Evolutionary conservation across 1,140 invertebrate species (phyloP).

Genomic region (Stegodyphus mimosarum): DNA sequence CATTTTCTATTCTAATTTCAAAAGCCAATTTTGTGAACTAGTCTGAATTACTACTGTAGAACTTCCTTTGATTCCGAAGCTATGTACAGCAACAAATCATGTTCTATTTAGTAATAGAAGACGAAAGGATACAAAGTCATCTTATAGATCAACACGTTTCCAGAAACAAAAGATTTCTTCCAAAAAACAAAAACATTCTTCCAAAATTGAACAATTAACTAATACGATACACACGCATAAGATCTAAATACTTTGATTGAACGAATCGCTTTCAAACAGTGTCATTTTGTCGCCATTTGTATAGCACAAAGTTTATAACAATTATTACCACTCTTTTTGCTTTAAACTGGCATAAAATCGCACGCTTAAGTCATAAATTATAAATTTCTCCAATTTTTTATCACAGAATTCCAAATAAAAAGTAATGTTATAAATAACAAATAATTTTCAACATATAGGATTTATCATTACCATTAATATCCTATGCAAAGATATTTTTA

Average conservation of each 20-base stretch:
- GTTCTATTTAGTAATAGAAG: conserved; percentile 11
- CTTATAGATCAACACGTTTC: conserved; percentile 15
- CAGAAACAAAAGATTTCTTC: conserved; percentile 4
- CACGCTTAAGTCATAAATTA: no score
- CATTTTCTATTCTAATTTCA: conserved; percentile 18
- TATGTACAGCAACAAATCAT: conserved; percentile 40
- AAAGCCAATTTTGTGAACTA: conserved; percentile 20
- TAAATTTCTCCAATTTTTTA: no score
- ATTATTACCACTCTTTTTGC: no score
- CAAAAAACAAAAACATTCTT: background rate
- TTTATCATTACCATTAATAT: no score
- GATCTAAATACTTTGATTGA: conserved; percentile 50
- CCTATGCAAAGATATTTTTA: no score
- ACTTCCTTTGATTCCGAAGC: conserved; percentile 22
- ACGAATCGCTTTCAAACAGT: conserved; percentile 37
- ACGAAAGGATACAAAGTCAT: conserved; percentile 8
- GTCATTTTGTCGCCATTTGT: background rate
- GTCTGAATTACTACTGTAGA: conserved; percentile 8
- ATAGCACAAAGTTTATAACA: no score
- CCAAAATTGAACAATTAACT: no score
- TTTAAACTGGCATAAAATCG: no score
- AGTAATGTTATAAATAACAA: no score
- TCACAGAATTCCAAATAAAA: no score
- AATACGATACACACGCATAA: background rate
- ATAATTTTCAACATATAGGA: no score